A percentile compares a stretch with the other conserved stretches of the same genome.
phyloP scores from a whole-genome alignment of 2,113 vertebrate genomes.

The Mesoclemmys tuberculata region DNA sequence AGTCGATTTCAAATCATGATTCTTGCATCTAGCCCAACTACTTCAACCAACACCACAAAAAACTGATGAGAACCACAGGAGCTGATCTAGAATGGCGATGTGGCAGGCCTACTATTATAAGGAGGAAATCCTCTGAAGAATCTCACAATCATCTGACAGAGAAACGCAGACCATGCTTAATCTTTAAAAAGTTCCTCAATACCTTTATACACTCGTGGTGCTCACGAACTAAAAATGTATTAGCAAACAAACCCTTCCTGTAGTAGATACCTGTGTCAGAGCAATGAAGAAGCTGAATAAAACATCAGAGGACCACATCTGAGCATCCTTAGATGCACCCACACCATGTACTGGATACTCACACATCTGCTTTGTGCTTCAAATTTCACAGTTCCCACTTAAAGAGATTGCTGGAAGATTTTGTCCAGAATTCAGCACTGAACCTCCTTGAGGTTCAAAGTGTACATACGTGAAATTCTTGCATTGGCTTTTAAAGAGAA shows the following conservation, averaged over 20 bases:
- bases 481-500: background rate
- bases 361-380: background rate
- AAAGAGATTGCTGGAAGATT: background rate
- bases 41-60: background rate
- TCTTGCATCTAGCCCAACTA: background rate
- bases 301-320: background rate
- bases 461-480: background rate
- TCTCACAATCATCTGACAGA: background rate
- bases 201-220: background rate
- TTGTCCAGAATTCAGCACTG: background rate
- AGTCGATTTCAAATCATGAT: too few species aligned
- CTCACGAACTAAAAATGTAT: background rate
- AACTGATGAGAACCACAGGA: background rate
- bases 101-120: background rate
- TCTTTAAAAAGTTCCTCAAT: background rate
- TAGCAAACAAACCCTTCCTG: background rate
- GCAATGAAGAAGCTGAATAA: background rate
- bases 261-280: accelerated
- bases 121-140: background rate
- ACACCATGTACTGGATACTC: accelerated
- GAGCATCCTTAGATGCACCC: background rate
- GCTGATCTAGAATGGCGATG: background rate
- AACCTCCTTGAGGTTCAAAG: background rate
- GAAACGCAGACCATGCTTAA: background rate
- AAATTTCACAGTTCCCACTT: background rate